A percentile compares a stretch with the other conserved stretches of the same genome.
Evolutionary conservation across 1,140 invertebrate genomes (phyloP).

Genomic region (Thaumatotibia leucotreta): DNA sequence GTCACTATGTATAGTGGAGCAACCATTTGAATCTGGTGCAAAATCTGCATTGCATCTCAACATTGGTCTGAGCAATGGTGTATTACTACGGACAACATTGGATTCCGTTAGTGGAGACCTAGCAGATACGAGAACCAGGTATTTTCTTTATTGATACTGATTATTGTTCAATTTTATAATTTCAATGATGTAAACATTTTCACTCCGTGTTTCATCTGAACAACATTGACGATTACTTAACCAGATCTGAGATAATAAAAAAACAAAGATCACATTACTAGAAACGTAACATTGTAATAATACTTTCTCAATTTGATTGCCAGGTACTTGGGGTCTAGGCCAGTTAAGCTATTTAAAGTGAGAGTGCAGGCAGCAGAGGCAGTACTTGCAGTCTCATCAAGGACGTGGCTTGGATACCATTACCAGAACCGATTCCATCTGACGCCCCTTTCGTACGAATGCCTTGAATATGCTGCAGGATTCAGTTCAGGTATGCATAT

Average conservation of each 20-base stretch:
- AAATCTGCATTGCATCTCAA: conserved; percentile 93
- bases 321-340: conserved; percentile 92
- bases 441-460: conserved; percentile 97
- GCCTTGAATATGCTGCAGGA: conserved; percentile 97
- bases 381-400: conserved; percentile 97
- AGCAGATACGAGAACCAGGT: conserved; percentile 95
- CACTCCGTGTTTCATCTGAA: conserved; percentile 72
- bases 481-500: conserved; percentile 87
- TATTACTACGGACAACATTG: conserved; percentile 94
- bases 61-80: conserved; percentile 98
- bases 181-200: conserved; percentile 58
- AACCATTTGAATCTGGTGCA: conserved; percentile 81
- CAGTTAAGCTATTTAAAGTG: conserved; percentile 98
- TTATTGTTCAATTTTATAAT: background rate
- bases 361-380: conserved; percentile 97
- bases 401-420: conserved; percentile 99
- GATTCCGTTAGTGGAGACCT: conserved; percentile 98
- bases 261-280: background rate
- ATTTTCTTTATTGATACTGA: conserved; percentile 16
- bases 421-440: conserved; percentile 98
- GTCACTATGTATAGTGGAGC: conserved; percentile 97
- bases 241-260: conserved; percentile 60
- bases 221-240: conserved; percentile 64
- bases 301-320: conserved; percentile 20
- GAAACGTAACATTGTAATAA: background rate